Percentiles rank a stretch among this genome's conserved stretches.
Conservation (phyloP, 1,140 invertebrate species). For the Pemphigus obesinymphae region DNA sequence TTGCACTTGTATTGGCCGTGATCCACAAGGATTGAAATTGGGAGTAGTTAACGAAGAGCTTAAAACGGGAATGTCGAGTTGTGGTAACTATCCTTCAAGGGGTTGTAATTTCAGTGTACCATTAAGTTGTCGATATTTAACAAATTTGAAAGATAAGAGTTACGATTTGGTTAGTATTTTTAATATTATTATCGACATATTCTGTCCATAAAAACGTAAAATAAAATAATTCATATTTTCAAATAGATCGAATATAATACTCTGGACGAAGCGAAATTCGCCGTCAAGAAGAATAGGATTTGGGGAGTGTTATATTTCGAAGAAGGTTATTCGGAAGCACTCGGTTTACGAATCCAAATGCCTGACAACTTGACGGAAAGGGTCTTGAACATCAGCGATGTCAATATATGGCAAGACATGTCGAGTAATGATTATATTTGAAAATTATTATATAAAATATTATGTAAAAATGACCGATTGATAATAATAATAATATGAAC, state of each 20-base stretch:
- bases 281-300: conserved; percentile 59
- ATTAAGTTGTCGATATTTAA: conserved; percentile 72
- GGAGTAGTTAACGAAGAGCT: conserved; percentile 57
- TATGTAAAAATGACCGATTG: no score
- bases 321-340: conserved; percentile 67
- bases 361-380: conserved; percentile 53
- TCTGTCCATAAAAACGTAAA: not conserved
- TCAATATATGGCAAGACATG: conserved; percentile 67
- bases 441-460: not conserved
- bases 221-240: not conserved
- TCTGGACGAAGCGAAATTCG: conserved; percentile 57
- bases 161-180: conserved; percentile 43
- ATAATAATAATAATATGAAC: not conserved
- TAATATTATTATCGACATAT: not conserved
- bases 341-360: conserved; percentile 57
- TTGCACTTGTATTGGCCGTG: conserved; percentile 58
- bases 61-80: conserved; percentile 44
- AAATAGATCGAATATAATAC: conserved; percentile 57
- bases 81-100: conserved; percentile 51
- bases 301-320: conserved; percentile 69
- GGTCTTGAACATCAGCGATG: conserved; percentile 57
- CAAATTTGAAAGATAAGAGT: conserved; percentile 59
- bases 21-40: conserved; percentile 56
- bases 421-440: conserved; percentile 55
- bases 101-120: conserved; percentile 59